Conservation (phyloP, 1,140 invertebrate species). For the Drosophila oshimai region DNA sequence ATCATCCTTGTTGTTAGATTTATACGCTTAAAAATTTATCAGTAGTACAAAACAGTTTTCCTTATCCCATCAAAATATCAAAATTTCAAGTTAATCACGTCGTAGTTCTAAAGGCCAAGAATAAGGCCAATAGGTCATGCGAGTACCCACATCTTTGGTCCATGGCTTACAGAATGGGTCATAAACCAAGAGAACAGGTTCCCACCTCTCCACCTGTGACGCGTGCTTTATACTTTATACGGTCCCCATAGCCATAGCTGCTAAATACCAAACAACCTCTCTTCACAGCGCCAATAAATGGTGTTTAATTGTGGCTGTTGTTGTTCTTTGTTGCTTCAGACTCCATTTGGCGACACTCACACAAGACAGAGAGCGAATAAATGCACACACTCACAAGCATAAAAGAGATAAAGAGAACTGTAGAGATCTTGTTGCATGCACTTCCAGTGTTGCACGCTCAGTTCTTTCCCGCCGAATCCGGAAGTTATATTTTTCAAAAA, state of each 20-base stretch:
- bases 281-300: constrained; percentile 23
- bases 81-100: neutral
- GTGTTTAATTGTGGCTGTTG: constrained; percentile 29
- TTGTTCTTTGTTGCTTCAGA: constrained; percentile 14
- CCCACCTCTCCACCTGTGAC: constrained; percentile 25
- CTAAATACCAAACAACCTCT: constrained; percentile 26
- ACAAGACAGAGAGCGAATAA: neutral
- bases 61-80: too few relatives aligned
- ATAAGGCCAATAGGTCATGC: constrained; percentile 30
- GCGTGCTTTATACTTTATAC: constrained; percentile 28
- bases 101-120: neutral
- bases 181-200: constrained; percentile 33
- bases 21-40: too few relatives aligned
- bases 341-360: constrained; percentile 31
- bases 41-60: too few relatives aligned
- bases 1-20: too few relatives aligned
- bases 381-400: too few relatives aligned
- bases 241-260: neutral
- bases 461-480: neutral
- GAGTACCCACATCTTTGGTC: neutral
- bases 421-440: constrained; percentile 14
- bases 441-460: neutral
- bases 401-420: neutral
- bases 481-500: too few relatives aligned
- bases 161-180: constrained; percentile 14